Evolutionary conservation across 92 coral and sea anemone species (phyloP).

Genomic region (Metridium senile): DNA sequence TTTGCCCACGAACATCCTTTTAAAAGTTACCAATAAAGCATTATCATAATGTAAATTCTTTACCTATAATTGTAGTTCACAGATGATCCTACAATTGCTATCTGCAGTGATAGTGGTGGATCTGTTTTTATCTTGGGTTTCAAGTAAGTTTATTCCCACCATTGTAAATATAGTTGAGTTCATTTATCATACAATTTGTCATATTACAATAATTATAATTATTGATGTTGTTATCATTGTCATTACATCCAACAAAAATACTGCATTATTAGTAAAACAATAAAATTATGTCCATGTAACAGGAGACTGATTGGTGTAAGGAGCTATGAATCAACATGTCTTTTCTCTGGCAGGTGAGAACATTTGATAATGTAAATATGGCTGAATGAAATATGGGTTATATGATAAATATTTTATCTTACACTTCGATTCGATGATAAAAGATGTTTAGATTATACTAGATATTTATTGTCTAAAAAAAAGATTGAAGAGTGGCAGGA

Average conservation of each 20-base stretch:
- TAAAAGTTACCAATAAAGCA: background rate
- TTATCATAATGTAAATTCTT: background rate
- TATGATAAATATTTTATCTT: too few relatives aligned
- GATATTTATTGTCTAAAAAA: too few relatives aligned
- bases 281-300: background rate
- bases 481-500: too few relatives aligned
- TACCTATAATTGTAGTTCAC: constrained; percentile 60
- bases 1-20: background rate
- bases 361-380: too few relatives aligned
- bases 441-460: too few relatives aligned
- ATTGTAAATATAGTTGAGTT: too few relatives aligned
- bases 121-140: constrained; percentile 91
- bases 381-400: too few relatives aligned
- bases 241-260: too few relatives aligned
- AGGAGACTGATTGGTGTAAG: constrained; percentile 95
- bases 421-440: too few relatives aligned
- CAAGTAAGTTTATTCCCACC: constrained; percentile 88
- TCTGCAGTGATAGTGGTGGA: constrained; percentile 99
- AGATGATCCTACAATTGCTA: constrained; percentile 92
- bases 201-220: too few relatives aligned
- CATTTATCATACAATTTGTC: too few relatives aligned
- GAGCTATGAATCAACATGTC: constrained; percentile 90
- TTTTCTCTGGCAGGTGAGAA: constrained; percentile 91
- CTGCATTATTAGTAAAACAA: background rate
- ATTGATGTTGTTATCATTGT: too few relatives aligned